A percentile compares a stretch with the other conserved stretches of the same genome.
Conservation (phyloP, 2,888 invertebrate species). For the Smittia aterrima region DNA sequence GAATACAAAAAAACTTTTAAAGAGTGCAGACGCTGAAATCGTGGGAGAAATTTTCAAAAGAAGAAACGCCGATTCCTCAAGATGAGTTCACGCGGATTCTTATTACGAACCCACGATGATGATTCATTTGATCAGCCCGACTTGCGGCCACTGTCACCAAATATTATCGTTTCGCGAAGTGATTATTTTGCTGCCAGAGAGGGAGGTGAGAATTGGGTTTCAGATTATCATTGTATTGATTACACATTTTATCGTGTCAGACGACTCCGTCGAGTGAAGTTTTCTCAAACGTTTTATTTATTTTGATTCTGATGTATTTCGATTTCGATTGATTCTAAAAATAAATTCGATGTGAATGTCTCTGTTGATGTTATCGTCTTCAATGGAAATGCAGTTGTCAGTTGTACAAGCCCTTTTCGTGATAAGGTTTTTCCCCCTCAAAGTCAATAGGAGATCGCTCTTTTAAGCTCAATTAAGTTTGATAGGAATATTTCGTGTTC, state of each 20-base stretch:
- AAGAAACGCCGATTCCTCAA: background rate
- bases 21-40: background rate
- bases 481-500: no score
- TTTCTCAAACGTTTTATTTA: background rate
- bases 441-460: no score
- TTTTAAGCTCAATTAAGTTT: no score
- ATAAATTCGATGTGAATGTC: no score
- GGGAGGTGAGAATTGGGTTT: background rate
- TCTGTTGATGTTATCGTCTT: no score
- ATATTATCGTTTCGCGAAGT: constrained; percentile 26
- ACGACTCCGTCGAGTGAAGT: no score
- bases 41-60: background rate
- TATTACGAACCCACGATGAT: constrained; percentile 26
- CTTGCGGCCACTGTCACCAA: constrained; percentile 14
- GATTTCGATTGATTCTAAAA: background rate
- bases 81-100: constrained; percentile 39
- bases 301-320: background rate
- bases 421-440: no score
- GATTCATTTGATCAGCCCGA: constrained; percentile 19
- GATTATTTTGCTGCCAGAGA: constrained; percentile 30
- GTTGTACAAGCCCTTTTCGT: no score
- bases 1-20: background rate
- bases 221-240: background rate
- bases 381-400: no score
- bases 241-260: background rate